Evolutionary conservation across 2,113 vertebrate genomes (phyloP).

Genomic region (Ursus arctos): DNA sequence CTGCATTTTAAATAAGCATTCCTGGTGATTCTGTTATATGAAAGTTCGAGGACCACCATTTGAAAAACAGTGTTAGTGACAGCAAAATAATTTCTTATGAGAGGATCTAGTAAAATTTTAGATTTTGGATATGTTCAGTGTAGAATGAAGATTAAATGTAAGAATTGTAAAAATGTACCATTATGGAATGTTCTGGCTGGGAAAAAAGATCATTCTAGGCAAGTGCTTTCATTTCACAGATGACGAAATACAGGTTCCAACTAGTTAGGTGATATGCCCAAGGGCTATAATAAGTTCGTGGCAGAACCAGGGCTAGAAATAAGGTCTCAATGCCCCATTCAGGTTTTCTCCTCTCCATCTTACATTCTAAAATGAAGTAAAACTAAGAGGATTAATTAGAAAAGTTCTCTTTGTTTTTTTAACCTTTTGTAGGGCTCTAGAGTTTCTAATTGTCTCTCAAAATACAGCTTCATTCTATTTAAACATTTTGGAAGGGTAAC

Average conservation of each 20-base stretch:
- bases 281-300: not conserved
- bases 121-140: conserved; percentile 19
- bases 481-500: conserved; percentile 55
- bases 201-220: not conserved
- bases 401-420: not conserved
- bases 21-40: not conserved
- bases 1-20: not conserved
- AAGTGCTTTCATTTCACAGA: conserved; percentile 25
- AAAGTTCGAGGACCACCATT: not conserved
- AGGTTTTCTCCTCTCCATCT: not conserved
- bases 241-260: not conserved
- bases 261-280: not conserved
- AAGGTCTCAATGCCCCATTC: not conserved
- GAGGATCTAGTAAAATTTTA: not conserved
- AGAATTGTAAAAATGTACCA: conserved; percentile 2
- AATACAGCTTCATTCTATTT: conserved; percentile 43
- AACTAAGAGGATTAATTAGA: conserved; percentile 35
- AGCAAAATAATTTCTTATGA: conserved; percentile 55
- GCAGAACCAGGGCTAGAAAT: not conserved
- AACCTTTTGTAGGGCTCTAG: not conserved
- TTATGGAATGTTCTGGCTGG: not conserved
- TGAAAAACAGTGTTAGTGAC: not conserved
- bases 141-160: conserved; percentile 39
- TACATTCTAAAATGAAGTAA: conserved; percentile 50
- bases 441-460: conserved; percentile 66